Evolutionary conservation across 2,113 vertebrate genomes (phyloP), one percentile per base, ranked within the genome.

Genomic region (Coregonus clupeaformis): DNA sequence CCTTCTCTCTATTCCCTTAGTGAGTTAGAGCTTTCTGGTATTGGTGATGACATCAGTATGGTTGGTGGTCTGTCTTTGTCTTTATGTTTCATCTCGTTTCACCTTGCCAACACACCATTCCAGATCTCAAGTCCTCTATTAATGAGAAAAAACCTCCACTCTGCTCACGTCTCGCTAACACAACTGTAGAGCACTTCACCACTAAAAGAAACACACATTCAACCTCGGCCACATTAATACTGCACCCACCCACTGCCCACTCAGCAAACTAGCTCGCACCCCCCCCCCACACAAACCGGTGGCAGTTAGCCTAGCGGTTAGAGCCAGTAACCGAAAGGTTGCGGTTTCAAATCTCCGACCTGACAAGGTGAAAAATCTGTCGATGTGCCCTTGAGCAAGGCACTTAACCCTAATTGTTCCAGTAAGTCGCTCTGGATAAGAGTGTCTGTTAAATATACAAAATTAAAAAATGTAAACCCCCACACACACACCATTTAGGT

Each of bases 181-280:
- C 27, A 67, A 36, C 14, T 32, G 29, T 32, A 67, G 6, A 36
- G 29, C 29, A 67, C 63, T 16, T 16, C 30, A 52, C 49, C 12
- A 18, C 49, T 18, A 18, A 18, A 52, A 52, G 14, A 18, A 5
- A 52, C 49, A 52, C 49, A 52, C 13, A 12, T 42, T 18, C 32
- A 5, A 6, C 25, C 27, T 27, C 7, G 4, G 14, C 6, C 3
- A 27, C 18, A 67, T 3, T 6, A 32, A 29, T 18, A 67, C 36
- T 42, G 49, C 22, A 71, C 47, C 25, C 68, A 63, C 52, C 3
- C 67, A 74, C 47, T 1, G 67, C 24, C 18, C 59, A 24, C 68
- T 71, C 64, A 79, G 45, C 27, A 66, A 27, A 32, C 20, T 47
- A 65, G 64, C 57, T 25, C 24, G 27, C n/a, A n/a, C n/a, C 57